phyloP scores from a whole-genome alignment of 2,113 vertebrate genomes.

The Megatriorchis doriae region DNA sequence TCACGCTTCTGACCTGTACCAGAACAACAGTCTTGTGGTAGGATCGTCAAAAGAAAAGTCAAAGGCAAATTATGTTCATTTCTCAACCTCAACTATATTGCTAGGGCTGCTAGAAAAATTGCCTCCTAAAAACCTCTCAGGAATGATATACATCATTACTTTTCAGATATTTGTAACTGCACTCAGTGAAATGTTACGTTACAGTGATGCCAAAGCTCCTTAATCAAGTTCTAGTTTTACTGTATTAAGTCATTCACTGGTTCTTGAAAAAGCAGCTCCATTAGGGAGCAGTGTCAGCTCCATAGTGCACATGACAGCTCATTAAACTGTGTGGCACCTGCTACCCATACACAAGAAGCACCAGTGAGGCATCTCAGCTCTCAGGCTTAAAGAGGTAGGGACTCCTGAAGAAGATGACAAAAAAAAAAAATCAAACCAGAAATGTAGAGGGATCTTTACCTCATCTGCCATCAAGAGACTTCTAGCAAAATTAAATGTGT shows the following conservation, averaged over 20 bases:
- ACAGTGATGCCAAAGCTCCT: background rate
- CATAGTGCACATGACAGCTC: background rate
- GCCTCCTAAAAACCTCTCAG: background rate
- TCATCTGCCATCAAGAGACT: background rate
- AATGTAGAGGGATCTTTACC: background rate
- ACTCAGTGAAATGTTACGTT: background rate
- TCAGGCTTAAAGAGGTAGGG: background rate
- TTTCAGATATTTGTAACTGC: background rate
- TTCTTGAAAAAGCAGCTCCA: conserved; percentile 1
- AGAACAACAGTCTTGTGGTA: background rate
- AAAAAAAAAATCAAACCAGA: background rate
- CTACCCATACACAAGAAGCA: background rate
- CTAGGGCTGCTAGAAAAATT: background rate
- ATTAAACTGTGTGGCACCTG: conserved; percentile 19
- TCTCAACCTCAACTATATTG: background rate
- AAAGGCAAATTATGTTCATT: background rate
- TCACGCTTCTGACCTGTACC: background rate
- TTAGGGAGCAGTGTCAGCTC: background rate
- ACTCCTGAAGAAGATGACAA: background rate
- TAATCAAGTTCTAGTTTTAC: conserved; percentile 24
- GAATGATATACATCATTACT: background rate
- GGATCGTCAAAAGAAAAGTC: background rate
- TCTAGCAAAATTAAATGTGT: background rate
- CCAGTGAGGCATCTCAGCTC: background rate
- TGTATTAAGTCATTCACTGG: background rate